These are phyloP conservation scores for Drosophila bifasciata DNA, from an alignment of 1,140 invertebrate genomes.

Conservation along the genomic window DNA sequence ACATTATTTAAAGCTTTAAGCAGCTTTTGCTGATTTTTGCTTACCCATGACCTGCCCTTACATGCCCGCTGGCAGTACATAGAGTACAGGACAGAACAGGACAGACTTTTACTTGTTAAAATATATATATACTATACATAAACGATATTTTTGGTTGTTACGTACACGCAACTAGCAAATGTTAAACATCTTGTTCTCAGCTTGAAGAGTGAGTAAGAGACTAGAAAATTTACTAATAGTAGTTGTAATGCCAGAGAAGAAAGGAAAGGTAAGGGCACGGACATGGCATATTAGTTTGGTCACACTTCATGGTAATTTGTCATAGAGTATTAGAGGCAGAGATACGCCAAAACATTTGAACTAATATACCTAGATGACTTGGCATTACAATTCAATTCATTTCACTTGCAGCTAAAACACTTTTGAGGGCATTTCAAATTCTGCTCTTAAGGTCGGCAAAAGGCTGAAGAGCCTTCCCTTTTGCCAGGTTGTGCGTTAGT, in stretches of 20 bases:
- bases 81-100: too few relatives aligned
- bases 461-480: conserved; percentile 40
- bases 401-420: background rate
- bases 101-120: too few relatives aligned
- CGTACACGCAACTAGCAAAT: conserved; percentile 15
- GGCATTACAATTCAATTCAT: conserved; percentile 18
- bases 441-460: conserved; percentile 27
- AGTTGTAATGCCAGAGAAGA: conserved; percentile 7
- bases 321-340: background rate
- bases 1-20: conserved; percentile 41
- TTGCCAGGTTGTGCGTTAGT: conserved; percentile 47
- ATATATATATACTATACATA: conserved; percentile 6
- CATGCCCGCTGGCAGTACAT: background rate
- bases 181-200: conserved; percentile 6
- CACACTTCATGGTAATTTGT: background rate
- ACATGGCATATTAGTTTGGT: background rate
- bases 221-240: background rate
- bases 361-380: background rate
- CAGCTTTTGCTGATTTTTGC: conserved; percentile 25
- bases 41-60: background rate
- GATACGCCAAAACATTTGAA: too few relatives aligned
- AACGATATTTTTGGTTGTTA: conserved; percentile 22
- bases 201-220: background rate
- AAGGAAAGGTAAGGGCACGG: background rate
- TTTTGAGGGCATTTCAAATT: conserved; percentile 50